A percentile compares a stretch with the other conserved stretches of the same genome.
Conservation (phyloP, 2,113 vertebrate genomes). For the Nibea albiflora region DNA sequence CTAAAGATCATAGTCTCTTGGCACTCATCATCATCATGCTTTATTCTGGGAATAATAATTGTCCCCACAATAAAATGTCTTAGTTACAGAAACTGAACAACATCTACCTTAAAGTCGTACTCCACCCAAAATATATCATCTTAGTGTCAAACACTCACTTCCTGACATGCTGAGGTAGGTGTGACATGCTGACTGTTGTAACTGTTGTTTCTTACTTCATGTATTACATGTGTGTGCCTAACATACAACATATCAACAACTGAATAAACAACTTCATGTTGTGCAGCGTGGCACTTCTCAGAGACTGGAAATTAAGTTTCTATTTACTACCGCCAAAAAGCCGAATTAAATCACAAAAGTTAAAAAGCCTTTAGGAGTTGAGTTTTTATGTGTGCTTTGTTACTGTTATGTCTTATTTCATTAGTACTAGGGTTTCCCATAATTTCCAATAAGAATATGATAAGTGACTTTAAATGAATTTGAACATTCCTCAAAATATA, state of each 20-base stretch:
- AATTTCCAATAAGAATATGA: background rate
- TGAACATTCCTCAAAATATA: background rate
- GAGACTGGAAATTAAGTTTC: background rate
- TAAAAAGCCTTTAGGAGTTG: background rate
- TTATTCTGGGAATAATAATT: constrained; percentile 66
- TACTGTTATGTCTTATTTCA: background rate
- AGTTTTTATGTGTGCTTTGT: background rate
- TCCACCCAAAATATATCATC: background rate
- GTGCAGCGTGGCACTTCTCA: background rate
- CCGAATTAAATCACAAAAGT: background rate
- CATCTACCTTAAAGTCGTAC: background rate
- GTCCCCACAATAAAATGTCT: constrained; percentile 34
- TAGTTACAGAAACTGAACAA: background rate
- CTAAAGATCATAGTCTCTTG: constrained; percentile 69
- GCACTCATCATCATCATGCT: constrained; percentile 62
- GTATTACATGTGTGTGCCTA: background rate
- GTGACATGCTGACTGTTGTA: background rate
- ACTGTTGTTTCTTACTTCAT: background rate
- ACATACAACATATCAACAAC: background rate
- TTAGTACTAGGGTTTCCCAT: no score
- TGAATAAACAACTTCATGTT: background rate
- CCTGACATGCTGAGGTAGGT: background rate
- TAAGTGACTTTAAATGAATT: background rate
- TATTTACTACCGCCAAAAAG: background rate
- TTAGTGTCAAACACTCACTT: background rate